Evolutionary conservation across 2,797 vertebrate genomes (phyloP).

Genomic region (Coracias cyanogaster): DNA sequence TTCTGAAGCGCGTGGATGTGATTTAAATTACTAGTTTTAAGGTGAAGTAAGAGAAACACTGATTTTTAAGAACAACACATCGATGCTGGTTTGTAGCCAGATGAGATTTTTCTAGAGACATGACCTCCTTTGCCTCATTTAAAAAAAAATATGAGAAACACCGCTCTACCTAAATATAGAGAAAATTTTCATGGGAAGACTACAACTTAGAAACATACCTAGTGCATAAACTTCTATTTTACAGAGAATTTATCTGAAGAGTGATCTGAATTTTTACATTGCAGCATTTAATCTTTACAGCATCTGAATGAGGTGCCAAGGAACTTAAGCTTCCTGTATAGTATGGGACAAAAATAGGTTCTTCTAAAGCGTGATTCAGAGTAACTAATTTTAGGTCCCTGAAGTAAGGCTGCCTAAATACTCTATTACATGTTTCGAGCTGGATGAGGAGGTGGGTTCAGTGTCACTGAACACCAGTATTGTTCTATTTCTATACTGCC

Average conservation of each 20-base stretch:
- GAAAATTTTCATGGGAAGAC: neutral
- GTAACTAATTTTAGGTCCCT: slow-evolving; percentile 60
- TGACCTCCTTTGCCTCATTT: neutral
- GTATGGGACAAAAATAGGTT: slow-evolving; percentile 35
- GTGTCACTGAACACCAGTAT: neutral
- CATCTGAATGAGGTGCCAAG: neutral
- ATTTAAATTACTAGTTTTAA: neutral
- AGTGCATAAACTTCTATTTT: neutral
- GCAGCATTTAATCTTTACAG: neutral
- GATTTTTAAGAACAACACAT: neutral
- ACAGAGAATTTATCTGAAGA: neutral
- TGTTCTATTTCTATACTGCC: neutral
- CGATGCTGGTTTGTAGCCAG: neutral
- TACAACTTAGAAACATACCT: neutral
- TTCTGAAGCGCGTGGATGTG: neutral
- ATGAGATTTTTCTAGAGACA: neutral
- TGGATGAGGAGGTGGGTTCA: neutral
- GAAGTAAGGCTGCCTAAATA: slow-evolving; percentile 39
- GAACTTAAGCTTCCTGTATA: slow-evolving; percentile 35
- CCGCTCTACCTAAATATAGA: neutral
- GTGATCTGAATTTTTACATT: neutral
- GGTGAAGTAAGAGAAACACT: neutral
- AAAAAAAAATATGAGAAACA: neutral
- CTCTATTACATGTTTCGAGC: neutral
- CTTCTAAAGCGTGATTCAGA: slow-evolving; percentile 33